Base-by-base conservation (phyloP, 1,140 invertebrate species). In the Nasonia vitripennis region DNA sequence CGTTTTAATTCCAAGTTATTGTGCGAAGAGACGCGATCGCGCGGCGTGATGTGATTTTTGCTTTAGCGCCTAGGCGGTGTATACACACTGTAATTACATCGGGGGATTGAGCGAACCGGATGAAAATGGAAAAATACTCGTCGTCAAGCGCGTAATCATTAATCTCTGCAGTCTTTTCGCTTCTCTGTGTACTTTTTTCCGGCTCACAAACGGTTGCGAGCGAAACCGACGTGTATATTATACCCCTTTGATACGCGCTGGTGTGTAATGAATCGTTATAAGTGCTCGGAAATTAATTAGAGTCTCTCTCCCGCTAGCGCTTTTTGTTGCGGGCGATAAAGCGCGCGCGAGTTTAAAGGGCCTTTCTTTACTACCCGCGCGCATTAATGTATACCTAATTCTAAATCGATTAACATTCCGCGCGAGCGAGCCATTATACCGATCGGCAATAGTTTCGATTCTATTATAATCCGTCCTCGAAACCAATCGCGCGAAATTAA, bases 131-230 rank as follows among this genome's bases (percentile, higher is more conserved):
- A 62, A 62, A 62, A 62, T 62, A 1, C 55, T 17, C 20, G 55
- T 62, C 55, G 55, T n/a, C 55, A 62, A n/a, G 55, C 55, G 55
- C n/a, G 55, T 62, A 62, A 62, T 62, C 55, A 62, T 62, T 62
- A 62, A 62, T 62, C 55, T n/a, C 20, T 20, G 2, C 20, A 20
- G 17, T n/a, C 14, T 4, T 51, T 4, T 14, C 48, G 12, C 48
- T 51, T 51, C 14, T 48, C 34, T 37, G 5, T 37, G 5, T 37
- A 37, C 9, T 45, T 45, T 45, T 45, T 45, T 45, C 10, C 41
- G 0, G 6, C 10, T 45, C 1, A 11, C 41, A 2, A 7, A 10
- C 41, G 41, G 41, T 45, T 45, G 27, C 27, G 48, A 51, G 48
- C 48, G 14, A 51, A 14, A 51, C 48, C 14, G 48, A 51, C 10